Evolutionary conservation across 2,888 invertebrate genomes (phyloP).

Genomic region (Brachypalpus laphriformis): DNA sequence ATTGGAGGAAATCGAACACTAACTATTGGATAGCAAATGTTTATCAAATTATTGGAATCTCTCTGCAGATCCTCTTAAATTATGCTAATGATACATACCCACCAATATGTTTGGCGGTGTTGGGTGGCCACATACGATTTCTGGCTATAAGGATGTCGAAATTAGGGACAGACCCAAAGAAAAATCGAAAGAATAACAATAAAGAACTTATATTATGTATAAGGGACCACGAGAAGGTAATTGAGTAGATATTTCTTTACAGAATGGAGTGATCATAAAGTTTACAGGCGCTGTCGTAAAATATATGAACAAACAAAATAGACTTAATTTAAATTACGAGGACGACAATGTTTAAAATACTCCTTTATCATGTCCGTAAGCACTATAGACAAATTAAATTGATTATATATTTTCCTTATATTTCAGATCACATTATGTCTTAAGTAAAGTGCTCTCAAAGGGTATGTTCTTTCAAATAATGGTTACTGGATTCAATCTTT

Average conservation of each 20-base stretch:
- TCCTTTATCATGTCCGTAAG: background rate
- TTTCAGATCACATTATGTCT: constrained; percentile 69
- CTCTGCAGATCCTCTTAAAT: constrained; percentile 69
- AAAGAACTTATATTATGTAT: constrained; percentile 76
- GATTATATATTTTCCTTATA: background rate
- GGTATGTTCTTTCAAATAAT: constrained; percentile 75
- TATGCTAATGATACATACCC: constrained; percentile 65
- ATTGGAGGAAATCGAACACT: constrained; percentile 49
- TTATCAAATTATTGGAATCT: constrained; percentile 69
- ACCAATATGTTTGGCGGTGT: constrained; percentile 40
- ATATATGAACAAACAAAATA: no score
- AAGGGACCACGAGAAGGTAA: constrained; percentile 76
- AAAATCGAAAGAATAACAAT: constrained; percentile 52
- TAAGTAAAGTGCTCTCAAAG: constrained; percentile 56
- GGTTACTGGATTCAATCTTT: constrained; percentile 72
- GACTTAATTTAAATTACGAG: background rate
- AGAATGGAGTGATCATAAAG: background rate
- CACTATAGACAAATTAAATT: background rate
- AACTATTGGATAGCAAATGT: constrained; percentile 55
- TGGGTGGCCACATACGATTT: constrained; percentile 76
- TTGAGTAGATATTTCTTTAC: constrained; percentile 65
- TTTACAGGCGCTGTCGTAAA: no score
- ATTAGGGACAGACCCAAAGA: constrained; percentile 70
- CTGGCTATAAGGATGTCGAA: constrained; percentile 75
- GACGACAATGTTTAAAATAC: background rate